phyloP scores from a whole-genome alignment of 1,140 invertebrate genomes.

The Sinonovacula constricta region DNA sequence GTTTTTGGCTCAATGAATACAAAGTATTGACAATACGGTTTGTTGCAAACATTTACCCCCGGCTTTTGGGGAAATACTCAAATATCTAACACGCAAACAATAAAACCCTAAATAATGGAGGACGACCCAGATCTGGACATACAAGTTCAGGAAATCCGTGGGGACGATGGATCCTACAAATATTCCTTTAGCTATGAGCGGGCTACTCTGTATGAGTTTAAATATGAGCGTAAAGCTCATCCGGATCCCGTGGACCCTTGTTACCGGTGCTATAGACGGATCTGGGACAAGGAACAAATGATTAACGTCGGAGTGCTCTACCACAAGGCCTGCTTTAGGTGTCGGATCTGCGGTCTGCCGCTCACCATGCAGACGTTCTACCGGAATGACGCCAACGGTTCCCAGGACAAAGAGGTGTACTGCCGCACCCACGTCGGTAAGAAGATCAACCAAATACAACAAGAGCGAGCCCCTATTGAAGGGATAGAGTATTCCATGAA shows the following conservation, averaged over 20 bases:
- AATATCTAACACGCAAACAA: no score
- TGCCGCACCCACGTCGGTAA: constrained; percentile 73
- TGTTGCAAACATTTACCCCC: no score
- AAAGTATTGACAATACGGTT: no score
- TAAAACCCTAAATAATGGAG: constrained; percentile 40
- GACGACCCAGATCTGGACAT: constrained; percentile 42
- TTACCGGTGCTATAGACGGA: constrained; percentile 71
- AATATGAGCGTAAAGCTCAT: constrained; percentile 67
- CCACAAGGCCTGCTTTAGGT: constrained; percentile 74
- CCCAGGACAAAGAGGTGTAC: constrained; percentile 69
- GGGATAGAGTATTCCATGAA: constrained; percentile 41
- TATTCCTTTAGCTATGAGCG: constrained; percentile 73
- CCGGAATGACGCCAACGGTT: constrained; percentile 66
- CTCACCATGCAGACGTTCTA: constrained; percentile 75
- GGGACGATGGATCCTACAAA: constrained; percentile 67
- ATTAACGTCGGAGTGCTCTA: constrained; percentile 69
- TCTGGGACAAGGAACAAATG: constrained; percentile 70
- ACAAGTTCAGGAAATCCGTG: constrained; percentile 58
- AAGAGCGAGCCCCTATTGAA: constrained; percentile 54
- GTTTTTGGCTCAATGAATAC: no score
- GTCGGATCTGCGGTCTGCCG: constrained; percentile 72
- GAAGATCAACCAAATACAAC: constrained; percentile 67
- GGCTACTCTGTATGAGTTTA: constrained; percentile 73
- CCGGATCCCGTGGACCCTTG: constrained; percentile 72
- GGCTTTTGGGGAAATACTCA: no score